phyloP scores from a whole-genome alignment of 1,140 invertebrate species.

The Tenebrio molitor region DNA sequence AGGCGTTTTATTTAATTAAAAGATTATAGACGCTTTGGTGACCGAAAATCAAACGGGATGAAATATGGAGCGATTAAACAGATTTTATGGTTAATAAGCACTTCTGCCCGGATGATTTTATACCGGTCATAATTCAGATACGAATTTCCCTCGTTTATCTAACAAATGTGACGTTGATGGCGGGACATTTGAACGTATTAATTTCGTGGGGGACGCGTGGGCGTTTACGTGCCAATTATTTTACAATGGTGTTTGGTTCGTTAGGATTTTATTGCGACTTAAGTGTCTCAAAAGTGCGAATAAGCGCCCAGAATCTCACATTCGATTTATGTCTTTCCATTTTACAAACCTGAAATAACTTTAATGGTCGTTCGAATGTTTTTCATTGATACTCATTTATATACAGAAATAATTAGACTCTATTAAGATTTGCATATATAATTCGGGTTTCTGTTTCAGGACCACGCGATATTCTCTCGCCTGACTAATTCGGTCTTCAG shows the following conservation, averaged over 20 bases:
- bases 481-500: constrained; percentile 49
- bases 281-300: constrained; percentile 51
- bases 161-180: constrained; percentile 4
- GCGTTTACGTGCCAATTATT: constrained; percentile 54
- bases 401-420: constrained; percentile 52
- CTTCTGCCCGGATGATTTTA: constrained; percentile 32
- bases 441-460: constrained; percentile 43
- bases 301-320: constrained; percentile 46
- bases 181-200: constrained; percentile 48
- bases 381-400: constrained; percentile 51
- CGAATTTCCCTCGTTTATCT: constrained; percentile 28
- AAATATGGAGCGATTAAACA: constrained; percentile 23
- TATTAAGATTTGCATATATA: constrained; percentile 44
- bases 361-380: constrained; percentile 48
- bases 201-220: constrained; percentile 41
- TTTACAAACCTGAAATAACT: constrained; percentile 47
- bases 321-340: constrained; percentile 51
- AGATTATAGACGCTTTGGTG: constrained; percentile 7
- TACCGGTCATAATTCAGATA: constrained; percentile 17
- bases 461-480: constrained; percentile 23
- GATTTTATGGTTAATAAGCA: constrained; percentile 32
- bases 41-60: constrained; percentile 2
- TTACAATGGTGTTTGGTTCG: constrained; percentile 42
- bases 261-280: constrained; percentile 49
- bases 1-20: constrained; percentile 34